Conservation (phyloP, 2,113 vertebrate species). For the Taurulus bubalis region DNA sequence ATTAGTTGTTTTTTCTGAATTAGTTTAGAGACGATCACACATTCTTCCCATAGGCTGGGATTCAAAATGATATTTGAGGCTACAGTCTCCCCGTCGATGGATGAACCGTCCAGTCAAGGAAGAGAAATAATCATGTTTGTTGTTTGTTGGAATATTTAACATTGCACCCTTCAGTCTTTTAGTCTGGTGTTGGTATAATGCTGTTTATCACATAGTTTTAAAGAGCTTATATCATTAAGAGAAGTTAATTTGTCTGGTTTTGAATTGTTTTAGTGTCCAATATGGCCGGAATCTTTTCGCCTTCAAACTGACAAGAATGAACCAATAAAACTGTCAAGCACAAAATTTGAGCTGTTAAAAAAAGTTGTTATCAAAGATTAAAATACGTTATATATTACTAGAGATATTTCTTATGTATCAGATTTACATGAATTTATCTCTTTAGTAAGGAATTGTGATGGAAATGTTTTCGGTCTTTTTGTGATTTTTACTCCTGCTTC, state of each 20-base stretch:
- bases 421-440: not conserved
- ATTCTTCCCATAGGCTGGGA: not conserved
- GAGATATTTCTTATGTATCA: not conserved
- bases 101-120: not conserved
- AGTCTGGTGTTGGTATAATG: conserved; percentile 12
- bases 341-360: too few relatives aligned
- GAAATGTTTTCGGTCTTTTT: not conserved
- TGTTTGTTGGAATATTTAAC: not conserved
- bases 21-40: not conserved
- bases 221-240: not conserved
- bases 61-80: not conserved
- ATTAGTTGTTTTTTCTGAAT: too few relatives aligned
- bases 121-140: not conserved
- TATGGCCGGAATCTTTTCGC: conserved; percentile 8
- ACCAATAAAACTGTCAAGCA: too few relatives aligned
- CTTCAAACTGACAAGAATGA: conserved; percentile 2
- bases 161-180: not conserved
- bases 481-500: conserved; percentile 1
- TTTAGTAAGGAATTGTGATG: not conserved
- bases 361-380: not conserved
- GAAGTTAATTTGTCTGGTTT: conserved; percentile 36
- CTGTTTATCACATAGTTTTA: not conserved
- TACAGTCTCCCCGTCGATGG: not conserved
- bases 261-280: not conserved
- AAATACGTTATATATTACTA: not conserved